These are phyloP conservation scores for Coleophora deauratella DNA, from an alignment of 2,888 invertebrate genomes.

Conservation along the genomic window DNA sequence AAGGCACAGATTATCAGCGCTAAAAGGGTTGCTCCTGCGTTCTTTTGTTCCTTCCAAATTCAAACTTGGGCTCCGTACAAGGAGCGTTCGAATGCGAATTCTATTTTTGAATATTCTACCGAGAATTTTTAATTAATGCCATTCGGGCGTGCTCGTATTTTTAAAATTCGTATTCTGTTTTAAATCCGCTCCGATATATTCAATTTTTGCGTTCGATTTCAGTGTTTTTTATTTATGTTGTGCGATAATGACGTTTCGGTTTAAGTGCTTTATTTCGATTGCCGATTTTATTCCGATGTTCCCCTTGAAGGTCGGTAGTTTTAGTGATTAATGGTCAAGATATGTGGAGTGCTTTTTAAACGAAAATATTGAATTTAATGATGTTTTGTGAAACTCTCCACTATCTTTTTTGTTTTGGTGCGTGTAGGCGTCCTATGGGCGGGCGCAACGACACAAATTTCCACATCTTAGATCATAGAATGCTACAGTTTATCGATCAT, in stretches of 20 bases:
- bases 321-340: conserved; percentile 72
- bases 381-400: conserved; percentile 61
- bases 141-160: conserved; percentile 68
- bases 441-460: conserved; percentile 43
- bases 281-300: conserved; percentile 73
- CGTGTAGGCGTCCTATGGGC: conserved; percentile 45
- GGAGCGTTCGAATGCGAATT: conserved; percentile 73
- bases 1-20: conserved; percentile 73
- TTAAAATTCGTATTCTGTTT: conserved; percentile 71
- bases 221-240: conserved; percentile 68
- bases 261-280: conserved; percentile 75
- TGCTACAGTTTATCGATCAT: conserved; percentile 38
- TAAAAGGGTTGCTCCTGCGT: conserved; percentile 74
- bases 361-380: conserved; percentile 72
- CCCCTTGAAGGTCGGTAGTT: conserved; percentile 71
- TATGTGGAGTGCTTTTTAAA: conserved; percentile 72
- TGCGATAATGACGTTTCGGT: conserved; percentile 74
- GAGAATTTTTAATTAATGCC: conserved; percentile 75
- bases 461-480: conserved; percentile 33
- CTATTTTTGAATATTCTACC: conserved; percentile 75
- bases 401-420: conserved; percentile 47
- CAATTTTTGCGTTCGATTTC: conserved; percentile 73
- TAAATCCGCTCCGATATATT: conserved; percentile 69
- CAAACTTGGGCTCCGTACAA: conserved; percentile 70
- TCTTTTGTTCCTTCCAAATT: conserved; percentile 73